Evolutionary conservation across 2,888 invertebrate genomes (phyloP), one percentile per base, ranked within the genome.

Genomic region (Agelastica alni): DNA sequence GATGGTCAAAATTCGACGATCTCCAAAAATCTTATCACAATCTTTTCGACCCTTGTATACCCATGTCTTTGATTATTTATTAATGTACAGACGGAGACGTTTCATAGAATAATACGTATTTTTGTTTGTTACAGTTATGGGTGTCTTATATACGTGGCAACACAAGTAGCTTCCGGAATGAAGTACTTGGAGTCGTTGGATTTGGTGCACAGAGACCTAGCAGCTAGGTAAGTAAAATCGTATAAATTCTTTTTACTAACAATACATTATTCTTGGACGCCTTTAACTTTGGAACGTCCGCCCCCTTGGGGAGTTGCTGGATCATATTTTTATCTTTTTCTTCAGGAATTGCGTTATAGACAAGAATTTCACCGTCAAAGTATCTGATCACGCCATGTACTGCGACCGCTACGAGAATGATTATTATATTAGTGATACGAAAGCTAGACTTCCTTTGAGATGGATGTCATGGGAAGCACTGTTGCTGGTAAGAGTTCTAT

Each of bases 391-490:
- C 72, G 93, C 91, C 1, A 89, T 91, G 85, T 91, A 90, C 72
- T 88, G 89, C 70, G 85, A 85, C 60, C 84, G 88, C 63, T 92
- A 89, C 70, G 83, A 88, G 41, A 78, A 82, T 4, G 93, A 95
- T 70, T 95, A 94, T 75, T 93, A 92, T 78, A 82, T 89, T 52
- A 87, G 92, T 74, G 88, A 91, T 62, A 91, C 89, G 32, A 89
- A 89, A 65, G 85, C 87, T 2, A 84, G 90, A 58, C 79, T 94
- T 56, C 95, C 95, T 0, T 85, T 96, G 51, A 83, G 96, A 53
- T 94, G 94, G 94, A 93, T 94, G 93, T 87, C 93, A 2, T 93
- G 93, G 93, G 93, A 94, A 74, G 89, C 89, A 63, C 80, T 93
- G 18, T 79, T 93, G 39, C 77, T 90, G 82, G 91, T 91, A 76